Evolutionary conservation across 1,140 invertebrate genomes (phyloP).

Genomic region (Tribolium castaneum): DNA sequence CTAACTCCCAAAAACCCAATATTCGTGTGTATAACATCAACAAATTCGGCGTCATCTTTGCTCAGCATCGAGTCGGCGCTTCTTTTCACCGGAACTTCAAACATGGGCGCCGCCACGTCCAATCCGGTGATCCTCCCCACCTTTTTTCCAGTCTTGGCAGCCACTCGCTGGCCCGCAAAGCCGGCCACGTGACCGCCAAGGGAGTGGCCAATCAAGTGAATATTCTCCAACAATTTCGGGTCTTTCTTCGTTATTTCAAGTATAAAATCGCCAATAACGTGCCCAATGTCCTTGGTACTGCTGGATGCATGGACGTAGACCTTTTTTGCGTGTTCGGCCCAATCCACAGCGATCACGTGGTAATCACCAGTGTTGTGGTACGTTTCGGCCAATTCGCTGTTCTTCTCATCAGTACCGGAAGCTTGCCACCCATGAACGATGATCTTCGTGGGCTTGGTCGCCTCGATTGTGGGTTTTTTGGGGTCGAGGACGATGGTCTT

Average conservation of each 20-base stretch:
- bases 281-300: slow-evolving; percentile 50
- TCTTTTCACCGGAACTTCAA: slow-evolving; percentile 46
- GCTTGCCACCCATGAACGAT: slow-evolving; percentile 14
- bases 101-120: slow-evolving; percentile 74
- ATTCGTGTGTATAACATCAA: slow-evolving; percentile 93
- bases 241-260: slow-evolving; percentile 61
- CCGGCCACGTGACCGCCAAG: slow-evolving; percentile 71
- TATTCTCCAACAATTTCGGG: slow-evolving; percentile 54
- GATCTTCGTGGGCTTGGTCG: slow-evolving; percentile 5
- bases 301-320: slow-evolving; percentile 47
- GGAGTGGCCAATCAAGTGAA: slow-evolving; percentile 71
- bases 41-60: slow-evolving; percentile 80
- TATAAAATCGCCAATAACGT: slow-evolving; percentile 49
- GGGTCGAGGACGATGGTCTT: neutral
- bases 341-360: slow-evolving; percentile 46
- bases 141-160: slow-evolving; percentile 59
- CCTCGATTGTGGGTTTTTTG: neutral
- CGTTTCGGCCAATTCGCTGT: neutral
- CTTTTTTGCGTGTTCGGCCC: slow-evolving; percentile 44
- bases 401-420: neutral
- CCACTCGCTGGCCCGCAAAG: slow-evolving; percentile 63
- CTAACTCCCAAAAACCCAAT: slow-evolving; percentile 80
- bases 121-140: slow-evolving; percentile 74
- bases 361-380: slow-evolving; percentile 5
- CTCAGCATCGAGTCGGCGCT: slow-evolving; percentile 47